A percentile compares a stretch with the other conserved stretches of the same genome.
These are phyloP conservation scores for Drosophila kanapiae DNA, from an alignment of 1,140 invertebrate species.

Conservation along the genomic window DNA sequence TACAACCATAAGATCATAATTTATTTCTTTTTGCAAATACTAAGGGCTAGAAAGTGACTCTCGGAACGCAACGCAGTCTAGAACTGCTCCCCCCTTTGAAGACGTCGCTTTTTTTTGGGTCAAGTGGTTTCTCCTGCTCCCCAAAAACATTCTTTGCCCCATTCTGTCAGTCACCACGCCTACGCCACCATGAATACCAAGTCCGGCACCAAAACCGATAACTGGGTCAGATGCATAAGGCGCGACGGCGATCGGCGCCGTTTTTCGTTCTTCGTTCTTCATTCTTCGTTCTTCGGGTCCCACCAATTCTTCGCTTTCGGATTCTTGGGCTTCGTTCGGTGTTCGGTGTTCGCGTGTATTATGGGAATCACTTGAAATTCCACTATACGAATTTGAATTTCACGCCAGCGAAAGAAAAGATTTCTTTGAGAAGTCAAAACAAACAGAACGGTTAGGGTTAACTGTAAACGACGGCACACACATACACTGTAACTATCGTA, in stretches of 20 bases:
- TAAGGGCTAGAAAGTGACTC: conserved; percentile 18
- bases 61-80: neutral
- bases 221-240: conserved; percentile 81
- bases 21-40: neutral
- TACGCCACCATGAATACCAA: conserved; percentile 78
- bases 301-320: conserved; percentile 53
- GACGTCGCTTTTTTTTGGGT: conserved; percentile 59
- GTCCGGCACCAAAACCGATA: conserved; percentile 75
- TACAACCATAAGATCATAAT: neutral
- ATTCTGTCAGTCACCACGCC: conserved; percentile 59
- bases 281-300: conserved; percentile 5
- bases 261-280: conserved; percentile 38
- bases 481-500: conserved; percentile 44
- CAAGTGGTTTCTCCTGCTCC: conserved; percentile 44
- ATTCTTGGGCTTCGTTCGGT: conserved; percentile 36
- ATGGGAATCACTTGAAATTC: conserved; percentile 49
- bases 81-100: conserved; percentile 20
- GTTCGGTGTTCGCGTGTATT: conserved; percentile 1
- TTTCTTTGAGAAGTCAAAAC: conserved; percentile 65
- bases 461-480: conserved; percentile 55
- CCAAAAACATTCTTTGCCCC: conserved; percentile 29
- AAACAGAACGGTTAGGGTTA: conserved; percentile 66
- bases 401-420: conserved; percentile 58
- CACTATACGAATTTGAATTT: conserved; percentile 59
- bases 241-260: conserved; percentile 60